Conservation (phyloP, 2,113 vertebrate genomes). For the Phycodurus eques region DNA sequence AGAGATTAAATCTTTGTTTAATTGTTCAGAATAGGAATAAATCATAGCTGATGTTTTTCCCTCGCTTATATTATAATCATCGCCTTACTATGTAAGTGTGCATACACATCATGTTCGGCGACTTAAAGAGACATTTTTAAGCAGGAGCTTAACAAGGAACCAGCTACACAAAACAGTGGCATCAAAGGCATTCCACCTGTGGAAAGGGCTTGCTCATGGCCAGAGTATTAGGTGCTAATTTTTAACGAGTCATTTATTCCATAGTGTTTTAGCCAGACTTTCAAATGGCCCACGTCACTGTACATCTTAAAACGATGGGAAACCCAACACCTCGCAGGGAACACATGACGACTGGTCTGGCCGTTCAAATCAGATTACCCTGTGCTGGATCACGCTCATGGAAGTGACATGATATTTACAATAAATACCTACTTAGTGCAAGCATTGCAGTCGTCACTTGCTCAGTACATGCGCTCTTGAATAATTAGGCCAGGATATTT, state of each 20-base stretch:
- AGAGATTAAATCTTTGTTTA: conserved; percentile 1
- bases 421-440: conserved; percentile 58
- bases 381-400: conserved; percentile 38
- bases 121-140: conserved; percentile 28
- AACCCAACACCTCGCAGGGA: conserved; percentile 67
- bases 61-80: neutral
- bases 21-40: conserved; percentile 13
- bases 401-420: conserved; percentile 64
- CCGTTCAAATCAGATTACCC: conserved; percentile 67
- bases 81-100: conserved; percentile 10
- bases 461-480: conserved; percentile 19
- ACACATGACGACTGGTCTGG: conserved; percentile 58
- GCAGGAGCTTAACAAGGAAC: conserved; percentile 36
- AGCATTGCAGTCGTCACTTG: conserved; percentile 19
- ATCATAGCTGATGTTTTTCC: conserved; percentile 14
- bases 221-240: conserved; percentile 67
- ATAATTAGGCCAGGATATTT: neutral
- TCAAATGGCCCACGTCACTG: conserved; percentile 67
- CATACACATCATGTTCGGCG: conserved; percentile 16
- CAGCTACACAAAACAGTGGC: conserved; percentile 47
- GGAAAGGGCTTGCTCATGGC: conserved; percentile 65
- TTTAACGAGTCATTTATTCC: conserved; percentile 72
- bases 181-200: conserved; percentile 69
- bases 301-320: conserved; percentile 66
- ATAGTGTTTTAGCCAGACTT: conserved; percentile 69